A percentile compares a stretch with the other conserved stretches of the same genome.
Evolutionary conservation across 2,888 invertebrate species (phyloP).

Genomic region (Ceraclea dissimilis): DNA sequence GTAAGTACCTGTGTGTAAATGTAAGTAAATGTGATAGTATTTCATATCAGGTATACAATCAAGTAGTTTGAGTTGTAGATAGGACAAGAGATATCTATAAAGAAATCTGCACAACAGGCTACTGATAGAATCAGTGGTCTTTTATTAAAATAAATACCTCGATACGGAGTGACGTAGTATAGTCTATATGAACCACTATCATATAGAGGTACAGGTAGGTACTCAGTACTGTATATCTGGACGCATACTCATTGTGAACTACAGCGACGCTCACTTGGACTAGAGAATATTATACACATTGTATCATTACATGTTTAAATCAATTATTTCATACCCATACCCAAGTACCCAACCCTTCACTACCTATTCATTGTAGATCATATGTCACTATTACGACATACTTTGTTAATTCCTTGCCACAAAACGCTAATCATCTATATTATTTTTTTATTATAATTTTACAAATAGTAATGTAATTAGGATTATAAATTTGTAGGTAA

Average conservation of each 20-base stretch:
- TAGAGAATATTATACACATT: constrained; percentile 2
- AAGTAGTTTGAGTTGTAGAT: too few species aligned
- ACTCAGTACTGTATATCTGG: neutral
- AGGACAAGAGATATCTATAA: too few species aligned
- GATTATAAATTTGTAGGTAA: too few species aligned
- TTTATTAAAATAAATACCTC: neutral
- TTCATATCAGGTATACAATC: neutral
- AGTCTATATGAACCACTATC: neutral
- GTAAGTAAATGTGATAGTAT: too few species aligned
- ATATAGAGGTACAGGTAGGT: neutral
- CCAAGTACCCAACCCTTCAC: too few species aligned
- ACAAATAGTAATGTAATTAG: too few species aligned
- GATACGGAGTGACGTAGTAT: neutral
- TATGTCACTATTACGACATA: too few species aligned
- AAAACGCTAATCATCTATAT: too few species aligned
- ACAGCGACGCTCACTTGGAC: neutral
- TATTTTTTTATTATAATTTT: too few species aligned
- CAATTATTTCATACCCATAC: neutral
- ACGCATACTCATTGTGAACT: neutral
- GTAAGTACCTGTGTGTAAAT: neutral
- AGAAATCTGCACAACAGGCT: neutral
- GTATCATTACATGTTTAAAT: neutral
- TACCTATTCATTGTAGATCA: too few species aligned
- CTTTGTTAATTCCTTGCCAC: too few species aligned
- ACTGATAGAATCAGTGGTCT: neutral